Base-by-base conservation (phyloP, 2,797 vertebrate genomes). In the Sebastes matsubarae region DNA sequence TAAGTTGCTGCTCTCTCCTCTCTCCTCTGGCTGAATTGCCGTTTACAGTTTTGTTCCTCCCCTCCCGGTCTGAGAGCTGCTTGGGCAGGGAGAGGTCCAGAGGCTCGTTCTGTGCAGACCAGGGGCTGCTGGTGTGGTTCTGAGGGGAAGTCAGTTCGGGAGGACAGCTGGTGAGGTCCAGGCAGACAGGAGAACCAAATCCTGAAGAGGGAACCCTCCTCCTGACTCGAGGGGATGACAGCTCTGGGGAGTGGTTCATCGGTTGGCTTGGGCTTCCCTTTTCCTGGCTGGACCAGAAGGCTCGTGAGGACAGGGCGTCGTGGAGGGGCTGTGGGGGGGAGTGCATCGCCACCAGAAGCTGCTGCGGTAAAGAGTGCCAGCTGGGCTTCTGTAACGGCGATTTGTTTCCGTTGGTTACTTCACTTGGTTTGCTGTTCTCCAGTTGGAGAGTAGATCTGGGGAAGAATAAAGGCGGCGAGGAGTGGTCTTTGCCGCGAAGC, bases 41-140 rank as follows among this genome's bases (percentile, higher is more conserved):
- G 1, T 95, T 94, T 24, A 87, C 84, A 22, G 52, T 72, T 73
- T 79, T 90, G 29, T 59, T 75, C 22, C 36, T 84, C 16, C 72
- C 82, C 13, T 81, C 84, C 20, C 83, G 84, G 66, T 81, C 72
- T n/a, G 71, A 67, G 20, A 74, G 83, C 25, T 72, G 82, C 78
- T 95, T 96, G 8, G 96, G 96, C 66, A 97, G 55, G n/a, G 96
- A 96, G n/a, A 95, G 94, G 80, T 96, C 96, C 74, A 97, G 86
- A 2, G 96, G 96, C 81, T 97, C 94, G 0, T 66, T 94, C 77
- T 97, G 96, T 25, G 84, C 80, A 2, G 82, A 90, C 86, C 89
- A 92, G 24, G 74, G 77, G 68, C 79, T 85, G 72, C 75, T 12
- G 2, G 68, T 58, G 55, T 84, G 90, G 25, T 83, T 89, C 6